Evolutionary conservation across 2,113 vertebrate genomes (phyloP).

Genomic region (Tiliqua scincoides): DNA sequence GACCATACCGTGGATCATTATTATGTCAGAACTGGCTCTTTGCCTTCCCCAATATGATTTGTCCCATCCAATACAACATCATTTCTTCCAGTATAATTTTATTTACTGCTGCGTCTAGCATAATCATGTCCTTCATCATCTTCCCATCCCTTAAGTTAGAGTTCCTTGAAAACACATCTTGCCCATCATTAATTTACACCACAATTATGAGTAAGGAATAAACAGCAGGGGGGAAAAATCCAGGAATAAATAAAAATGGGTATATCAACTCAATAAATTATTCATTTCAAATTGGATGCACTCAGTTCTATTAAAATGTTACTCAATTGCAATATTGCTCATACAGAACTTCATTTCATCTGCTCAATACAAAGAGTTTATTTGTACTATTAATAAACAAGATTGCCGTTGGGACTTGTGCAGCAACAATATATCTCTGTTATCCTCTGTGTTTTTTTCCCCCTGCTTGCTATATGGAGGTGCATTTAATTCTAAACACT

Average conservation of each 20-base stretch:
- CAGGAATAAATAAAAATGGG: conserved; percentile 24
- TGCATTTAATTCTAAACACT: conserved; percentile 36
- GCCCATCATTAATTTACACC: neutral
- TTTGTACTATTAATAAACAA: conserved; percentile 22
- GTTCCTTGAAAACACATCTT: neutral
- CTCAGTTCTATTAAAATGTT: conserved; percentile 15
- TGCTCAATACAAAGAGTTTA: conserved; percentile 13
- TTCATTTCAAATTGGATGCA: conserved; percentile 11
- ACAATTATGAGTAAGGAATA: neutral
- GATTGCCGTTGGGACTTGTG: conserved; percentile 8
- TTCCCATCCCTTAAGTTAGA: neutral
- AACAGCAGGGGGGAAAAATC: neutral
- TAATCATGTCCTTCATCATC: neutral
- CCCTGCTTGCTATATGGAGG: neutral
- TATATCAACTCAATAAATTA: conserved; percentile 9
- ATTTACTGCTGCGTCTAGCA: neutral
- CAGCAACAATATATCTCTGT: neutral
- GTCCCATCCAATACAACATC: neutral
- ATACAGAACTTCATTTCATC: conserved; percentile 5
- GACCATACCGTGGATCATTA: neutral
- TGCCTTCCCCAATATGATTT: neutral
- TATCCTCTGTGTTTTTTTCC: neutral
- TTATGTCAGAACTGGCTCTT: neutral
- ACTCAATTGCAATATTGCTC: conserved; percentile 17
- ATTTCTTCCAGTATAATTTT: neutral